A percentile compares a stretch with the other conserved stretches of the same genome.
Conservation (phyloP, 2,113 vertebrate genomes). For the Eidolon helvum region DNA sequence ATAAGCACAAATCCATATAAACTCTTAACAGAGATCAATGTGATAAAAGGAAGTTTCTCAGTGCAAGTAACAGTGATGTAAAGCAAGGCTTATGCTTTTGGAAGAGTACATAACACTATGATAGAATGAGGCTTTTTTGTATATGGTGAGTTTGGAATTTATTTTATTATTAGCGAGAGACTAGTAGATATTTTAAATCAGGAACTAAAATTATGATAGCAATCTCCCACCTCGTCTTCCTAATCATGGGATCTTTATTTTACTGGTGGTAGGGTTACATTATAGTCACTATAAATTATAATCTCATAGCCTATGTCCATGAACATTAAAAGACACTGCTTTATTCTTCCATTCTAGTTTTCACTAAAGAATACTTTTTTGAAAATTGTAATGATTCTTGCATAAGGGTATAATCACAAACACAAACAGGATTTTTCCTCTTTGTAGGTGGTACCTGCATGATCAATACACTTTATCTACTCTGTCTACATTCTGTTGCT, state of each 20-base stretch:
- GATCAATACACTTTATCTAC: neutral
- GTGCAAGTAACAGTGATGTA: neutral
- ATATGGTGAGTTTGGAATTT: neutral
- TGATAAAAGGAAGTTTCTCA: neutral
- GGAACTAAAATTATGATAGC: neutral
- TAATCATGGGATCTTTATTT: neutral
- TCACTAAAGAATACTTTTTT: neutral
- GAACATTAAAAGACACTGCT: neutral
- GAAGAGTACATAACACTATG: neutral
- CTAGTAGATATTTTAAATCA: neutral
- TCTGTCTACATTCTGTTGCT: neutral
- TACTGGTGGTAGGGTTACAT: neutral
- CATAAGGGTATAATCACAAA: neutral
- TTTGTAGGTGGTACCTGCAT: neutral
- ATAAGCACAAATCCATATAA: neutral
- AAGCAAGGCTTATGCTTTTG: neutral
- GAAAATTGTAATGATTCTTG: constrained; percentile 13
- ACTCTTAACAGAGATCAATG: neutral
- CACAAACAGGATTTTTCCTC: neutral
- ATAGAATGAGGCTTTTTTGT: neutral
- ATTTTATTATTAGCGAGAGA: constrained; percentile 3
- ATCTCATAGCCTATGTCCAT: neutral
- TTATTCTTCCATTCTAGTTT: neutral
- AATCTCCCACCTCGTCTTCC: neutral
- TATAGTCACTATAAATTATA: neutral